Evolutionary conservation across 2,797 vertebrate species (phyloP).

Genomic region (Pachyuromys duprasi): DNA sequence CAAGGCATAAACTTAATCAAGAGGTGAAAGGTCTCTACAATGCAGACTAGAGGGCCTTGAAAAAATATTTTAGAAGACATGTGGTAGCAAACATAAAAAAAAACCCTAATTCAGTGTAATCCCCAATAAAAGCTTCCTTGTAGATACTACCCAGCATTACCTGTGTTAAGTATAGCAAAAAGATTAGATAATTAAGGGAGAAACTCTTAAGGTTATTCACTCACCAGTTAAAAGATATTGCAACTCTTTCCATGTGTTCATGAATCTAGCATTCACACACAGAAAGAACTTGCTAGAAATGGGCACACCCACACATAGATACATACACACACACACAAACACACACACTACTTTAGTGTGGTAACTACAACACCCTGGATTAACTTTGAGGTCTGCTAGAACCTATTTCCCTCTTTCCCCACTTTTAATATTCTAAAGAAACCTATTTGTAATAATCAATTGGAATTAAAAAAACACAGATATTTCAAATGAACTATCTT

Average conservation of each 20-base stretch:
- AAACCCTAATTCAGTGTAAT: neutral
- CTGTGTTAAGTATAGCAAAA: neutral
- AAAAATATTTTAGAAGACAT: neutral
- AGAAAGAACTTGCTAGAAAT: neutral
- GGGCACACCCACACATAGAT: fast-evolving
- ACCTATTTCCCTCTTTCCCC: neutral
- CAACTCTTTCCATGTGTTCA: neutral
- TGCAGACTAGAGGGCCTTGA: too few relatives aligned
- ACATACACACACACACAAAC: neutral
- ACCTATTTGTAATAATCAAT: slow-evolving; percentile 75
- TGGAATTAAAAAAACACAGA: slow-evolving; percentile 74
- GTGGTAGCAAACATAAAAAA: neutral
- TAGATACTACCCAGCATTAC: neutral
- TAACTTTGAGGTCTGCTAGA: neutral
- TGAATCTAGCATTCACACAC: neutral
- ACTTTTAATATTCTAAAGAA: slow-evolving; percentile 60
- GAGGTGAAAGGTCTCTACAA: neutral
- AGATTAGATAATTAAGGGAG: neutral
- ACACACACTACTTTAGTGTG: neutral
- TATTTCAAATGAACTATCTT: slow-evolving; percentile 79
- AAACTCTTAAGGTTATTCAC: neutral
- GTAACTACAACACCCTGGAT: neutral
- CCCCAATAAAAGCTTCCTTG: neutral
- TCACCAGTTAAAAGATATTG: neutral
- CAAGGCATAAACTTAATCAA: neutral